Evolutionary conservation across 2,113 vertebrate species (phyloP), one percentile per base, ranked within the genome.

Genomic region (Recurvirostra avosetta): DNA sequence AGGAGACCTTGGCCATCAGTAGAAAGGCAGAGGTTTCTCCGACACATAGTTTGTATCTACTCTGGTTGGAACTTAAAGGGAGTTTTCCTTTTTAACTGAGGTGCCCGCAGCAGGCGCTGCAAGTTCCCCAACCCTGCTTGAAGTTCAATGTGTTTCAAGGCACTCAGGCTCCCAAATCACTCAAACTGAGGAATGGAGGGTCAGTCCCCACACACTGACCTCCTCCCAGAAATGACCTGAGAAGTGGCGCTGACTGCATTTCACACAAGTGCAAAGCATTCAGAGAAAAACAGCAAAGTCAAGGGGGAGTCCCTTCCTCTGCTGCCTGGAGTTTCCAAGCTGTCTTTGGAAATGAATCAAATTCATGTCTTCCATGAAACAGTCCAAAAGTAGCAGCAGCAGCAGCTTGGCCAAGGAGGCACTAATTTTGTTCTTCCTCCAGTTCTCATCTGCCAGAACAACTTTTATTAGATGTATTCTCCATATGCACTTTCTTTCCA

Each of bases 291-390:
- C 26, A 86, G 72, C 73, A 16, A 90, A 92, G 55, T 18, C 68
- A 88, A 81, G 61, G 72, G 86, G 86, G 86, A 95, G 90, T 94
- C 95, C 90, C 95, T 96, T 86, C 41, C 43, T 26, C 67, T 86
- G 83, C 86, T 88, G 90, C 88, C 59, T 84, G 88, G 88, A 94
- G 92, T 91, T 97, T 95, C 96, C 94, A 94, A 75, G 83, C 86
- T n/a, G 10, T 59, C 82, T 95, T 84, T 92, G 90, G 92, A 95
- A 94, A 96, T 86, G 38, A 92, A 95, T 88, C 72, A 93, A 96
- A 93, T 93, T 91, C 55, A 29, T 6, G 29, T 43, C 95, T 90
- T 95, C 92, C 90, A 93, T 61, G 80, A 84, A 94, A 74, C 68
- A 71, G 63, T 63, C 88, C 88, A 86, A 95, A 94, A 96, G 85